These are phyloP conservation scores for Psephotus haematonotus DNA, from an alignment of 2,113 vertebrate genomes.

Conservation along the genomic window DNA sequence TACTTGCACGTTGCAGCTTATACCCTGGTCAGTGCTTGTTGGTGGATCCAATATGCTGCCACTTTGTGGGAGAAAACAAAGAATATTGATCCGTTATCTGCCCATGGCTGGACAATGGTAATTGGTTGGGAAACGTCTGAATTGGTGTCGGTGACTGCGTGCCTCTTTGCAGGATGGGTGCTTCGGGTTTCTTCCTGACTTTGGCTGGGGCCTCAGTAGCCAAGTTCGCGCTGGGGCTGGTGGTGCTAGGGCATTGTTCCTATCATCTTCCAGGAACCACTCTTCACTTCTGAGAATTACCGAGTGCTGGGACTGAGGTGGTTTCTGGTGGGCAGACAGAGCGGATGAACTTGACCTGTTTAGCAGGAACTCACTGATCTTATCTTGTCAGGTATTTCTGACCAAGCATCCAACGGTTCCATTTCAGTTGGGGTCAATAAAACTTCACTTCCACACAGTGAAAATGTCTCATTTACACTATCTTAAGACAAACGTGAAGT, in stretches of 20 bases:
- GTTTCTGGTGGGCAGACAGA: background rate
- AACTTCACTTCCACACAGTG: background rate
- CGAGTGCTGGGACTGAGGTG: background rate
- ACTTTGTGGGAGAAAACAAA: background rate
- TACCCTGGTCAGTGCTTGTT: background rate
- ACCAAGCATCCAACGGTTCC: background rate
- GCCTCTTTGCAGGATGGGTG: background rate
- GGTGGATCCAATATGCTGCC: background rate
- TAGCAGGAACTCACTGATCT: slow-evolving; percentile 17
- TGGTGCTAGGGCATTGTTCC: background rate
- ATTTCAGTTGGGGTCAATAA: background rate
- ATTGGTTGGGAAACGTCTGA: background rate
- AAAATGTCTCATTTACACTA: background rate
- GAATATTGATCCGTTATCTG: background rate
- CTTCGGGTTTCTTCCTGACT: background rate
- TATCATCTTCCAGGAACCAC: background rate
- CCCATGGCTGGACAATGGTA: background rate
- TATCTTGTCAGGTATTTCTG: background rate
- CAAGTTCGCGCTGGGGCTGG: background rate
- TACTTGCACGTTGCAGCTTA: background rate
- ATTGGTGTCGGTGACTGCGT: rapidly evolving
- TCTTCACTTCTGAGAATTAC: slow-evolving; percentile 9
- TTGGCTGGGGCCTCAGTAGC: background rate
- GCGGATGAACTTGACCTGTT: background rate
- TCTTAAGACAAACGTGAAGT: background rate